These are phyloP conservation scores for Psophia crepitans DNA, from an alignment of 2,113 vertebrate genomes.

Conservation along the genomic window DNA sequence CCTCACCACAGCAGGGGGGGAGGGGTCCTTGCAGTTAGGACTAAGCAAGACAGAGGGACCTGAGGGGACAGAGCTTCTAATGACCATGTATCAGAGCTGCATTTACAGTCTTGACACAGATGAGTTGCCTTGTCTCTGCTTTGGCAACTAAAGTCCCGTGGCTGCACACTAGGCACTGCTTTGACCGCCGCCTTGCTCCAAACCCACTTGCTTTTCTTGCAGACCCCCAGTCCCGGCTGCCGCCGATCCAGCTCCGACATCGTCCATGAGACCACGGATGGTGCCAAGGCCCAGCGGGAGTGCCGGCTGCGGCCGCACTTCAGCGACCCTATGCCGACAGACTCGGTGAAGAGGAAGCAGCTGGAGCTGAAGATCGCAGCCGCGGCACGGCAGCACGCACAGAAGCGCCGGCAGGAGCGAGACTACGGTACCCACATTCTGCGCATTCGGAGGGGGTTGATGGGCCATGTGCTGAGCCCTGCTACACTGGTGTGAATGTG, in stretches of 20 bases:
- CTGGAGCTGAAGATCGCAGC: slow-evolving; percentile 90
- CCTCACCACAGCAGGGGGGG: not conserved
- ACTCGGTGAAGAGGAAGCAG: slow-evolving; percentile 88
- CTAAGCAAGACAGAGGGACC: not conserved
- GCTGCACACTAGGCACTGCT: not conserved
- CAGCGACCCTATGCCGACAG: slow-evolving; percentile 86
- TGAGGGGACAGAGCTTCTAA: not conserved
- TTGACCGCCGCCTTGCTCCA: not conserved
- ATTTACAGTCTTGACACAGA: not conserved
- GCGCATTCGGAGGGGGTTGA: not conserved
- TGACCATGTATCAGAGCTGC: not conserved
- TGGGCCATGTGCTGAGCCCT: not conserved
- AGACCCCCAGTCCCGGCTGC: slow-evolving; percentile 75
- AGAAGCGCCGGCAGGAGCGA: slow-evolving; percentile 79
- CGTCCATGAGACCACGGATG: slow-evolving; percentile 79
- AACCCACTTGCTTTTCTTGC: slow-evolving; percentile 5
- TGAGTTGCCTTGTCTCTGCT: not conserved
- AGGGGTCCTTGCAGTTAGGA: not conserved
- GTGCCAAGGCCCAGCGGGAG: slow-evolving; percentile 83
- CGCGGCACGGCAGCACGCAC: slow-evolving; percentile 79
- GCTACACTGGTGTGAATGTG: not conserved
- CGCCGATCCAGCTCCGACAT: slow-evolving; percentile 86
- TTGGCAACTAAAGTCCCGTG: not conserved
- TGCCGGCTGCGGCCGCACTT: slow-evolving; percentile 86
- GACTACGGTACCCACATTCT: slow-evolving; percentile 56